Base-by-base conservation (phyloP, 2,797 vertebrate species). In the Pangasius larnaudii region DNA sequence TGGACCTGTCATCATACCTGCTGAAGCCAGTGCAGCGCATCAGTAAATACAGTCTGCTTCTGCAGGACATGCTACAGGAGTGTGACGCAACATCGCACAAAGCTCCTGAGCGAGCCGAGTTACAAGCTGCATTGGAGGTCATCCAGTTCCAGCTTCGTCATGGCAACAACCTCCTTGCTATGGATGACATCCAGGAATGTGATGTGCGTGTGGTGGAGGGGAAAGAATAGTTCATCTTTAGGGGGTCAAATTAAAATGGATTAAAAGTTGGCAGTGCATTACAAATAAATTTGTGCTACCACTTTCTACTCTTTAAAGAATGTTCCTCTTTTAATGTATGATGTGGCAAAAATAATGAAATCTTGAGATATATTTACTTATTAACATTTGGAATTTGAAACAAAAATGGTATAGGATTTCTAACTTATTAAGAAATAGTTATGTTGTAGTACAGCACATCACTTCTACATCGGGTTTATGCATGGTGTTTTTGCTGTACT, bases 1-100 rank as follows among this genome's bases (percentile, higher is more conserved):
- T 97, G 96, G 96, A 97, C 88, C 92, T 97, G 89, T 96, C 95
- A 79, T 97, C 96, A 0, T 97, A 97, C 90, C 92, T 97, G 84
- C 93, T 97, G 93, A 97, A 97, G 90, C 96, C 96, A 0, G 96
- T 97, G 85, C 96, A 97, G 93, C 93, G 96, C 87, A 97, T 97
- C 94, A 97, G 97, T 91, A 97, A 97, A 89, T 97, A 97, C 94
- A 95, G 94, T 85, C 92, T 97, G 39, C 94, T 97, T 88, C 95
- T 97, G 78, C 96, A 96, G 92, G 96, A 97, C 92, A 94, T 97
- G 93, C 91, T 95, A 92, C 93, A 91, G 84, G 96, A 97, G 84
- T 96, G 95, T 16, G 90, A 94, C 2, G 88, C 88, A 0, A 90
- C 79, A 33, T 51, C 83, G 36, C 88, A 87, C 1, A 93, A 93